Evolutionary conservation across 2,797 vertebrate genomes (phyloP).

Genomic region (Acanthurus lineatus): DNA sequence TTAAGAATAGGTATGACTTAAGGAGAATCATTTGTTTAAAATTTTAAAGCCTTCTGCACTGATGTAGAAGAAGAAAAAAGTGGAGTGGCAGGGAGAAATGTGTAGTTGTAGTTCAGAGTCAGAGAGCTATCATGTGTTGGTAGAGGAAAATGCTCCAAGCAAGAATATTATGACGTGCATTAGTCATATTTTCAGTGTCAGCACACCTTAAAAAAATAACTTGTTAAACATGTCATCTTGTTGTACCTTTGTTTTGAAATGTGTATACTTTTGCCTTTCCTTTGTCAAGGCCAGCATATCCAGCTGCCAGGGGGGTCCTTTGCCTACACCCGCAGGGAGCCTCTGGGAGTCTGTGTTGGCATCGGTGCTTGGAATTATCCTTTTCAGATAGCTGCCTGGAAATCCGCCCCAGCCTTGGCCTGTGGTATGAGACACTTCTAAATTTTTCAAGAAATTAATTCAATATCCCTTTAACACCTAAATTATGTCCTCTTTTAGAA

Average conservation of each 20-base stretch:
- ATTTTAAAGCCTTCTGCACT: not conserved
- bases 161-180: not conserved
- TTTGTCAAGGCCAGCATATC: constrained; percentile 91
- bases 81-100: not conserved
- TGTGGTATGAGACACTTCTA: constrained; percentile 86
- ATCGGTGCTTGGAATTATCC: constrained; percentile 99
- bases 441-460: not conserved
- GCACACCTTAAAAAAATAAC: not conserved
- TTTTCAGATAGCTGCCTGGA: constrained; percentile 96
- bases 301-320: constrained; percentile 94
- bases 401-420: constrained; percentile 93
- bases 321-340: constrained; percentile 95
- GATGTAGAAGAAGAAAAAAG: not conserved
- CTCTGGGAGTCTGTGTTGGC: constrained; percentile 94
- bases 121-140: too few relatives aligned
- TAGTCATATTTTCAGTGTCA: not conserved
- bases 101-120: too few relatives aligned
- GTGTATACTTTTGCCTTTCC: constrained; percentile 7
- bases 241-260: not conserved
- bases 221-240: not conserved
- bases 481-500: not conserved
- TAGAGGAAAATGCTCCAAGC: not conserved
- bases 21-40: not conserved
- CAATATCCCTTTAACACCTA: not conserved
- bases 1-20: too few relatives aligned